Evolutionary conservation across 2,888 invertebrate species (phyloP), one percentile per base, ranked within the genome.

Genomic region (Alviniconcha strummeri): DNA sequence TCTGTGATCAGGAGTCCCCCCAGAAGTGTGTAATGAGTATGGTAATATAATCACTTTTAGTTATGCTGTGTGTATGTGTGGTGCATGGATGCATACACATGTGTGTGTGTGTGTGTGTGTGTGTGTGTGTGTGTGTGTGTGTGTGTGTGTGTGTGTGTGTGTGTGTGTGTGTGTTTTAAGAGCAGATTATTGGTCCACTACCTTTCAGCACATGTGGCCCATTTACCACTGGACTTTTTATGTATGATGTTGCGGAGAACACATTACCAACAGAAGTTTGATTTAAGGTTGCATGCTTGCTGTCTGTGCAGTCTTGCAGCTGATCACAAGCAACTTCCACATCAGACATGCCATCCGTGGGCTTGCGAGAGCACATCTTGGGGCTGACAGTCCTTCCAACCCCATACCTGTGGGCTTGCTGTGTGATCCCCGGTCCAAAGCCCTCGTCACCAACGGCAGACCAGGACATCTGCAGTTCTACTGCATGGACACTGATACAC

Each of bases 381-480:
- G 80, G 67, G 8, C 56, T 17, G 9, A 79, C 36, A 19, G 69
- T 17, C 67, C 57, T 8, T 57, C 75, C 5, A 60, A 80, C 60
- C 86, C 84, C 0, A 84, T 90, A 17, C 91, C 90, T 54, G 89
- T 91, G 55, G 93, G 93, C 3, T 93, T 96, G 75, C 92, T 92
- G 17, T 94, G 95, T 80, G 96, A 97, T 94, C 95, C 96, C 4
- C 94, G 95, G 77, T 95, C 95, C 13, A 95, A 95, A 88, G 94
- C 95, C 9, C 93, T 97, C 36, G 96, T 96, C 67, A 94, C 96
- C 85, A 97, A 97, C 92, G 96, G 97, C 64, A 95, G 96, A 86
- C 95, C 95, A 0, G 97, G 97, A 17, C 96, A 96, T 89, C 93
- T 97, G 77, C 97, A 97, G 92, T 96, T 97, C 94, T 97, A 95